Evolutionary conservation across 2,888 invertebrate species (phyloP), one percentile per base, ranked within the genome.

Genomic region (Heliconius charithonia): DNA sequence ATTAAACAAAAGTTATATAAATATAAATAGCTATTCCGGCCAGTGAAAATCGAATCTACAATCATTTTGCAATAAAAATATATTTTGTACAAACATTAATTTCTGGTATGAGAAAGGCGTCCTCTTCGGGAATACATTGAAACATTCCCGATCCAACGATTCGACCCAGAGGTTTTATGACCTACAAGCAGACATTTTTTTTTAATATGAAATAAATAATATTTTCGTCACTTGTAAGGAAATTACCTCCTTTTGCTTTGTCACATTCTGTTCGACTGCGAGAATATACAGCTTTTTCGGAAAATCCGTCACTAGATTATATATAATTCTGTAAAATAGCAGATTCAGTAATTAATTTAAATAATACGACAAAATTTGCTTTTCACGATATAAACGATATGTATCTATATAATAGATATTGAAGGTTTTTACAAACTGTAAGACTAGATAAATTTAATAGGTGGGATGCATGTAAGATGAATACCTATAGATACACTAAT

Each of bases 281-380:
- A 97, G 88, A 69, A 97, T 95, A 84, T 96, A 97, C 19, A 95
- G 93, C 78, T 95, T 93, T 82, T 89, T 93, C 37, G 97, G 96
- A 84, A 96, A 95, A 75, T 94, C 92, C 82, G 89, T 87, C 75
- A 96, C 84, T 78, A 95, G 85, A 81, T 92, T 91, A 82, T 90
- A 89, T 70, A 96, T 85, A 66, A 95, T 94, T 86, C 95, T 95
- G 89, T 77, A 91, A 87, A 81, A 13, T 22, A 51, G 10, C 10
- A 22, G 32, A n/a, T 22, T 59, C n/a, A n/a, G 6, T 16, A 63
- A 2, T 27, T 16, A 6, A 27, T 27, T 6, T 63, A 7, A 56
- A 56, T 51, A 51, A 51, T 45, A 19, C 19, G 19, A 22, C 3
- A 51, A 22, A 22, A 22, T 22, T 51, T 19, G 7, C 22, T 22